Percentiles rank a stretch among this genome's conserved stretches.
These are phyloP conservation scores for Drosophila mettleri DNA, from an alignment of 2,888 invertebrate genomes.

Conservation along the genomic window DNA sequence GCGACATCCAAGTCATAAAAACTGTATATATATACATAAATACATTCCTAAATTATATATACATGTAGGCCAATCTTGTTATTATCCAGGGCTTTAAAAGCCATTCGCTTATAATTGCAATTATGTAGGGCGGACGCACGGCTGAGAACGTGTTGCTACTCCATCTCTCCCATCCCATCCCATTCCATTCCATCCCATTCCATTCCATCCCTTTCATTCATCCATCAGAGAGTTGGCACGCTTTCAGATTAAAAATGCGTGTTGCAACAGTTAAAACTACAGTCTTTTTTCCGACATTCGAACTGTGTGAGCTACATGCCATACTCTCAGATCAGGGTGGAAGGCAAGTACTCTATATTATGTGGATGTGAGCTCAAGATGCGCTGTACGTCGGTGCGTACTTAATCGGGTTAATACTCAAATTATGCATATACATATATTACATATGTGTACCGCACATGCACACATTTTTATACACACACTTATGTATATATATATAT, in stretches of 20 bases:
- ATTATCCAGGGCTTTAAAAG: conserved; percentile 49
- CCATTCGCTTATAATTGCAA: conserved; percentile 56
- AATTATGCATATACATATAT: neutral
- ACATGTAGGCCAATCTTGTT: conserved; percentile 29
- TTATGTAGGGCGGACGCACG: conserved; percentile 19
- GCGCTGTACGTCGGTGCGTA: neutral
- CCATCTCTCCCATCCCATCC: neutral
- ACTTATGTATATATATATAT: neutral
- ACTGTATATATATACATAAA: conserved; percentile 28
- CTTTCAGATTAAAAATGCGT: neutral
- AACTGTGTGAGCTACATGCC: neutral
- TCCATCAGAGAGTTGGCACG: conserved; percentile 1
- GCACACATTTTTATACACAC: neutral
- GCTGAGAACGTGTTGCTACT: conserved; percentile 32
- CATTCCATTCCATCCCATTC: too few relatives aligned
- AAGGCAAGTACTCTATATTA: neutral
- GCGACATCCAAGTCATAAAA: conserved; percentile 37
- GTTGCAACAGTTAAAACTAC: neutral
- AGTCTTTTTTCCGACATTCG: neutral
- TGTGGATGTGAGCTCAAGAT: neutral
- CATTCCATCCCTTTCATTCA: neutral
- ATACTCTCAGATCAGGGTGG: neutral
- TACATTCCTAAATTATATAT: neutral
- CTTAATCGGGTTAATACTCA: neutral
- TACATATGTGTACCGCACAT: too few relatives aligned